Percentiles rank a stretch among this genome's conserved stretches.
These are phyloP conservation scores for Patella caerulea DNA, from an alignment of 2,888 invertebrate genomes.

Conservation along the genomic window DNA sequence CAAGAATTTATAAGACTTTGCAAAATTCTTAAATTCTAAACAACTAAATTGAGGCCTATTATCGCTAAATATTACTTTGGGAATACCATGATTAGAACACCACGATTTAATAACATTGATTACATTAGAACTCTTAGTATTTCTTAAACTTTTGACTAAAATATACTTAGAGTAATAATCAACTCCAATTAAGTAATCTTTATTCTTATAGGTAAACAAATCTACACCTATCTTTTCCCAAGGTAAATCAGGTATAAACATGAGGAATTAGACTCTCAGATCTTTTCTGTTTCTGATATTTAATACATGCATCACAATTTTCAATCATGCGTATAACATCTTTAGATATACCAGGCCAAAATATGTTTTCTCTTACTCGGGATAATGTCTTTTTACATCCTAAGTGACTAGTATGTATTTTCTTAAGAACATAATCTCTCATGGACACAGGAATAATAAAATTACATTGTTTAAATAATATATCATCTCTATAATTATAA, in stretches of 20 bases:
- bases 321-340: neutral
- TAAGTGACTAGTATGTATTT: neutral
- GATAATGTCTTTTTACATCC: neutral
- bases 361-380: neutral
- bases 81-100: neutral
- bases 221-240: neutral
- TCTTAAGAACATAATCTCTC: neutral
- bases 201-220: neutral
- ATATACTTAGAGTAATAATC: slow-evolving; percentile 3
- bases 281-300: neutral
- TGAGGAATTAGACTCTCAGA: neutral
- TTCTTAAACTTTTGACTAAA: neutral
- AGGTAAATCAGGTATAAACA: neutral
- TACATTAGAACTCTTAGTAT: slow-evolving; percentile 4
- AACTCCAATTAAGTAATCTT: slow-evolving; percentile 2
- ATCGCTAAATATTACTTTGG: neutral
- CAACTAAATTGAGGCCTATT: slow-evolving; percentile 2
- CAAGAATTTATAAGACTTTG: neutral
- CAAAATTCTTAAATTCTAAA: neutral
- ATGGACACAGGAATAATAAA: neutral
- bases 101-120: neutral
- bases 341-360: neutral
- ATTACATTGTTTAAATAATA: neutral
- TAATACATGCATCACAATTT: slow-evolving; percentile 1
- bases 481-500: neutral